A percentile compares a stretch with the other conserved stretches of the same genome.
phyloP scores from a whole-genome alignment of 2,797 vertebrate genomes.

The Onychomys leucogaster region DNA sequence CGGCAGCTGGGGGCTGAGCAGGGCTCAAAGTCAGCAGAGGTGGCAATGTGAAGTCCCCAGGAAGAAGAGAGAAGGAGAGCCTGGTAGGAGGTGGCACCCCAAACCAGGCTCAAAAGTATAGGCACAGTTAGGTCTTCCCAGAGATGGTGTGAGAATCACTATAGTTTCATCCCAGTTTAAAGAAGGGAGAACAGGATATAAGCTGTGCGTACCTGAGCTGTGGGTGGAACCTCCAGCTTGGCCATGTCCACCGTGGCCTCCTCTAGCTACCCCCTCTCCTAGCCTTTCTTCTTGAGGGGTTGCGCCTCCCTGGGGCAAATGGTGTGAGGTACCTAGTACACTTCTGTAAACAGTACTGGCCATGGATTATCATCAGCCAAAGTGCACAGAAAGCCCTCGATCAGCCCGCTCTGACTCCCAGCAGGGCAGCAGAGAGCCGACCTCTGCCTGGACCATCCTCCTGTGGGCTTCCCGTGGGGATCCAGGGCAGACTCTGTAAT shows the following conservation, averaged over 20 bases:
- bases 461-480: not conserved
- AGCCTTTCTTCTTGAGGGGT: not conserved
- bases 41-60: not conserved
- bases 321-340: not conserved
- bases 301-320: not conserved
- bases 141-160: not conserved
- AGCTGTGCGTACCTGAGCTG: accelerated
- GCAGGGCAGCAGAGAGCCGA: not conserved
- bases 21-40: not conserved
- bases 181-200: not conserved
- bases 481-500: not conserved
- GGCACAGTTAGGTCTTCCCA: not conserved
- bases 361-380: not conserved
- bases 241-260: not conserved
- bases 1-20: not conserved
- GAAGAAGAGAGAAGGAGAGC: not conserved
- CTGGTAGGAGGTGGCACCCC: not conserved
- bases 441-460: not conserved
- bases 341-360: too few species aligned
- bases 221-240: not conserved
- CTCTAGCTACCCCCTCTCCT: not conserved
- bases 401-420: not conserved
- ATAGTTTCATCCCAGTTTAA: not conserved
- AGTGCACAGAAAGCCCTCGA: not conserved
- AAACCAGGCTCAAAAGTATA: not conserved